Conservation (phyloP, 2,113 vertebrate species). For the Lophius piscatorius region DNA sequence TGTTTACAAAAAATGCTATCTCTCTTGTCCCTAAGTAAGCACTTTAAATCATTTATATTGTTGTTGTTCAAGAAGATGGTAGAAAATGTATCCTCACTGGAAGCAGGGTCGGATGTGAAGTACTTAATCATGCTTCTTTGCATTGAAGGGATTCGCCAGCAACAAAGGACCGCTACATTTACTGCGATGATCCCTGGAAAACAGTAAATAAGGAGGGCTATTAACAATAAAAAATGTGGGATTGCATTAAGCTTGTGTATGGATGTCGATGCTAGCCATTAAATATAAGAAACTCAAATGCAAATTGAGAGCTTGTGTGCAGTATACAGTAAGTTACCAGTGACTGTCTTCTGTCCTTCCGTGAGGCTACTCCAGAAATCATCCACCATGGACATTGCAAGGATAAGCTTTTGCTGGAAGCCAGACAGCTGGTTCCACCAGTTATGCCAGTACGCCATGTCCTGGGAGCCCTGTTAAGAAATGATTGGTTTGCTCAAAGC, state of each 20-base stretch:
- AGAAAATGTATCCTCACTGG: constrained; percentile 84
- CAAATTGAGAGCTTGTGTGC: background rate
- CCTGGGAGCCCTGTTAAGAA: constrained; percentile 54
- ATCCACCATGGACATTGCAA: constrained; percentile 79
- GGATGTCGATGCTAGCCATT: background rate
- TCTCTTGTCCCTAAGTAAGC: too few species aligned
- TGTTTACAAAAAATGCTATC: too few species aligned
- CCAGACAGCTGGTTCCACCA: constrained; percentile 74
- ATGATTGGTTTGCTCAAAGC: background rate
- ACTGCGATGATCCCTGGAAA: constrained; percentile 89
- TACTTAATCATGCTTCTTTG: constrained; percentile 89
- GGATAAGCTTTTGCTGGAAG: constrained; percentile 87
- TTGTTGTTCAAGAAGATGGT: too few species aligned
- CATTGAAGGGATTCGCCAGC: constrained; percentile 90
- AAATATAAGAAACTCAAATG: background rate
- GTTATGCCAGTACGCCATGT: constrained; percentile 71
- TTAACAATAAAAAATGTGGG: too few species aligned
- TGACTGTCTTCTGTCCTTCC: constrained; percentile 91
- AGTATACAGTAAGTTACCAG: constrained; percentile 76
- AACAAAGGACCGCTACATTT: constrained; percentile 90
- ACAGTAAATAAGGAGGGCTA: too few species aligned
- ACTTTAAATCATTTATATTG: too few species aligned
- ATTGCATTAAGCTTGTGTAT: too few species aligned
- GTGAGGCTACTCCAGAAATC: constrained; percentile 94
- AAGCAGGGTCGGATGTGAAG: constrained; percentile 92